Evolutionary conservation across 53 echinoderm and acorn worm species (phyloP).

Genomic region (Hippasteria phrygiana): DNA sequence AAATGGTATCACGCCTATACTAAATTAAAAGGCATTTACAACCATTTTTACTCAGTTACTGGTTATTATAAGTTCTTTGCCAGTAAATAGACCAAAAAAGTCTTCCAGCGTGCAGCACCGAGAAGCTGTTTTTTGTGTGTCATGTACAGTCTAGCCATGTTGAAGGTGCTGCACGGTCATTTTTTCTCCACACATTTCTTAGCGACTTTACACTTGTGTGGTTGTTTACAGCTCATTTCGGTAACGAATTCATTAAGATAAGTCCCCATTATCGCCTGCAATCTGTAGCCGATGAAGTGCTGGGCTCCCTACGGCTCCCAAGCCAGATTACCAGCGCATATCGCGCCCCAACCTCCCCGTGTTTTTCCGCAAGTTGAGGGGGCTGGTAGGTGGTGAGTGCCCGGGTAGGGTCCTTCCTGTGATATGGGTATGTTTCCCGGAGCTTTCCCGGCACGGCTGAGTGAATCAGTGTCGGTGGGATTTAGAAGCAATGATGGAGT

Average conservation of each 20-base stretch:
- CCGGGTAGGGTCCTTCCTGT: slow-evolving; percentile 38
- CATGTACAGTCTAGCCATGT: too few species aligned
- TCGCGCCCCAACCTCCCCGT: too few species aligned
- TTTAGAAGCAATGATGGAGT: slow-evolving; percentile 54
- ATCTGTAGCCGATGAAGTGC: too few species aligned
- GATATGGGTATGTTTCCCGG: slow-evolving; percentile 43
- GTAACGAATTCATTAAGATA: slow-evolving; percentile 42
- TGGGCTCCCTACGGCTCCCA: too few species aligned
- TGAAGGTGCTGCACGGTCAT: background rate
- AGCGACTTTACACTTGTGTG: background rate
- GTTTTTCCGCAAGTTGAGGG: background rate
- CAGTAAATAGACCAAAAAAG: too few species aligned
- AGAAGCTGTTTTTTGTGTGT: too few species aligned
- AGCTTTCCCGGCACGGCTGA: slow-evolving; percentile 22
- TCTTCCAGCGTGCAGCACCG: too few species aligned
- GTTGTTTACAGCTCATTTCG: slow-evolving; percentile 22
- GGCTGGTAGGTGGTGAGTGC: slow-evolving; percentile 33
- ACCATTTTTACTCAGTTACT: too few species aligned
- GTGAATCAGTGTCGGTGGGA: slow-evolving; percentile 50
- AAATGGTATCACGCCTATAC: too few species aligned
- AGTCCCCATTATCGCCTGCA: slow-evolving; percentile 13
- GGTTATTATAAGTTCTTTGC: too few species aligned
- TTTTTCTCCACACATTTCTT: background rate
- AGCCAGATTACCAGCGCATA: too few species aligned
- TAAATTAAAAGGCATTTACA: too few species aligned